Percentiles rank a stretch among this genome's conserved stretches.
Evolutionary conservation across 2,888 invertebrate species (phyloP).

Genomic region (Nipponacmea schrenckii): DNA sequence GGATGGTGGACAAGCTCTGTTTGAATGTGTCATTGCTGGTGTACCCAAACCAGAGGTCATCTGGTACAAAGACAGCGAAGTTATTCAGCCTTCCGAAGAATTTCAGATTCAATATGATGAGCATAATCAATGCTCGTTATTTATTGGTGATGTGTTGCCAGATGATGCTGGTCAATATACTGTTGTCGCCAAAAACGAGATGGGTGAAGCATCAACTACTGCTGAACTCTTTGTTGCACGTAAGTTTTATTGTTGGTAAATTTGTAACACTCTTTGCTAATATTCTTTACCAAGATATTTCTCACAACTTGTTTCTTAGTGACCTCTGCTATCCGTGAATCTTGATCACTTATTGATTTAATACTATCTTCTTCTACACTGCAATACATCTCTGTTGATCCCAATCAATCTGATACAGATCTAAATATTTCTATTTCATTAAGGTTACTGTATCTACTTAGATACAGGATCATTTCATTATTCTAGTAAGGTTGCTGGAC

Average conservation of each 20-base stretch:
- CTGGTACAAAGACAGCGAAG: constrained; percentile 84
- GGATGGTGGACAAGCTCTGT: constrained; percentile 57
- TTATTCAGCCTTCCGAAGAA: constrained; percentile 73
- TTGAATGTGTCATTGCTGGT: constrained; percentile 64
- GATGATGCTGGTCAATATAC: constrained; percentile 83
- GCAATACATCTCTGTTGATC: too few species aligned
- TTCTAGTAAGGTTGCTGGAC: too few species aligned
- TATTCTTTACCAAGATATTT: background rate
- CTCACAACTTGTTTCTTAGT: too few species aligned
- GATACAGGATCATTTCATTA: background rate
- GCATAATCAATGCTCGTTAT: constrained; percentile 70
- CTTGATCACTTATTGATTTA: too few species aligned
- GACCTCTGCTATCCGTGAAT: too few species aligned
- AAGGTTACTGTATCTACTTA: too few species aligned
- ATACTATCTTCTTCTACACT: too few species aligned
- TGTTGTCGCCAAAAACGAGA: constrained; percentile 78
- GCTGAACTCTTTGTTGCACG: constrained; percentile 77
- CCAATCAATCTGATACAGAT: too few species aligned
- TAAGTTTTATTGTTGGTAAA: constrained; percentile 31
- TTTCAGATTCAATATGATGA: constrained; percentile 71
- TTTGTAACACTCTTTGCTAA: background rate
- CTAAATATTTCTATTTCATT: too few species aligned
- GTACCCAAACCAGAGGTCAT: constrained; percentile 71
- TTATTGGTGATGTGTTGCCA: constrained; percentile 75
- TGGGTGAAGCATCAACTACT: constrained; percentile 82